Conservation (phyloP, 2,113 vertebrate genomes). For the Xiphophorus maculatus region DNA sequence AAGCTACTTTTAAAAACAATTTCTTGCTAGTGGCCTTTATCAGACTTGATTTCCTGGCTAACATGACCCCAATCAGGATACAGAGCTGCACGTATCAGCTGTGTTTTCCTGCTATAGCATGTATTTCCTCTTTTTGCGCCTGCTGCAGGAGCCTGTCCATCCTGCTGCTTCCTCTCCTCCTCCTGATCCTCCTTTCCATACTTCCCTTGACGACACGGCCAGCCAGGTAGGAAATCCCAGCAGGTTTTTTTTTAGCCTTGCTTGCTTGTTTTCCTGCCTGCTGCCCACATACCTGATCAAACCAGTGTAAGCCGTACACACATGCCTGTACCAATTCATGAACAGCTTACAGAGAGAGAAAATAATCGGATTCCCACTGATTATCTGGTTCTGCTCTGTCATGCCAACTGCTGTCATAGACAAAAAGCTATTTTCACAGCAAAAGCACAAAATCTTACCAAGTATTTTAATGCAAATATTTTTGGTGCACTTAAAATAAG, state of each 20-base stretch:
- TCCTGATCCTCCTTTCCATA: conserved; percentile 55
- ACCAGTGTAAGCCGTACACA: background rate
- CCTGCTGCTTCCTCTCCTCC: conserved; percentile 60
- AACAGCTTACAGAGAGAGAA: background rate
- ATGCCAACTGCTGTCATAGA: background rate
- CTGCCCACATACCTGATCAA: background rate
- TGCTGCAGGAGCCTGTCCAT: conserved; percentile 69
- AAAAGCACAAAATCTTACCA: no score
- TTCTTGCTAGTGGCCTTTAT: background rate
- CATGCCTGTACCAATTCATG: background rate
- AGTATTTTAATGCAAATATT: no score
- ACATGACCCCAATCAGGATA: background rate
- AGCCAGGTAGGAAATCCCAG: conserved; percentile 65
- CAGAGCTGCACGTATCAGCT: background rate
- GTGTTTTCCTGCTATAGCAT: background rate
- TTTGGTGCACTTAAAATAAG: no score
- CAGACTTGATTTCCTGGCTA: no score
- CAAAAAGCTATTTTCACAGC: background rate
- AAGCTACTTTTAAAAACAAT: background rate
- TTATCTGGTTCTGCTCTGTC: background rate
- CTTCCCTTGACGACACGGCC: conserved; percentile 41
- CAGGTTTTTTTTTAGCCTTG: conserved; percentile 1
- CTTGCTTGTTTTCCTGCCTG: background rate
- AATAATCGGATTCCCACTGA: background rate
- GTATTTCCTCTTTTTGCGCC: conserved; percentile 11